Evolutionary conservation across 2,113 vertebrate species (phyloP), one percentile per base, ranked within the genome.

Genomic region (Semnornis frantzii): DNA sequence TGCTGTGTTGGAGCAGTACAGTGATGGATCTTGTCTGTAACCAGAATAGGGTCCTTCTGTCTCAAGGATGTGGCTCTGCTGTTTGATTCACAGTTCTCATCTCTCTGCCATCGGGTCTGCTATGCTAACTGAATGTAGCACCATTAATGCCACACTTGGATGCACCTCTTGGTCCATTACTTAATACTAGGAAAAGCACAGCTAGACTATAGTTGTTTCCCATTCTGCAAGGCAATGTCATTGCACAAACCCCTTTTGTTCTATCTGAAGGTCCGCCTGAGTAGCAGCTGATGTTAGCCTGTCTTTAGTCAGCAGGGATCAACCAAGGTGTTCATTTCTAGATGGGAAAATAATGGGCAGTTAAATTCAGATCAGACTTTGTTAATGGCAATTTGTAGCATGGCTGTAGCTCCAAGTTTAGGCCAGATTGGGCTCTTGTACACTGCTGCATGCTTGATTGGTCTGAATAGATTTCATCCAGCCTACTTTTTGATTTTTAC

Each of bases 1-100:
- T 39, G 12, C 65, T 8, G n/a, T 0, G 18, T 8, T 54, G 0
- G 68, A 60, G 66, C 1, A 1, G 8, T 1, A 21, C 27, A 50
- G 33, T 4, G 23, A 62, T 2, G n/a, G 42, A 59, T 25, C 34
- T 33, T 76, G 39, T 18, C 25, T 48, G 55, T 69, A 54, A 62
- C 25, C 33, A n/a, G 34, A 39, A 83, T 10, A 82, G n/a, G 12
- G 69, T 66, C 30, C 24, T 13, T 57, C 25, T 85, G 20, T 16
- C 58, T 34, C 34, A 76, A 14, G 24, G 15, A 87, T 0, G 0
- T 20, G 46, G 28, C 10, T 60, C 91, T 64, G 19, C 24, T 57
- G 48, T 8, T 52, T 64, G 60, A 58, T 60, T 84, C 1, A 0
- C 25, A 37, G 28, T 94, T 68, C 82, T 80, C 27, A 82, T 10